Evolutionary conservation across 2,113 vertebrate species (phyloP).

Genomic region (Isichthys henryi): DNA sequence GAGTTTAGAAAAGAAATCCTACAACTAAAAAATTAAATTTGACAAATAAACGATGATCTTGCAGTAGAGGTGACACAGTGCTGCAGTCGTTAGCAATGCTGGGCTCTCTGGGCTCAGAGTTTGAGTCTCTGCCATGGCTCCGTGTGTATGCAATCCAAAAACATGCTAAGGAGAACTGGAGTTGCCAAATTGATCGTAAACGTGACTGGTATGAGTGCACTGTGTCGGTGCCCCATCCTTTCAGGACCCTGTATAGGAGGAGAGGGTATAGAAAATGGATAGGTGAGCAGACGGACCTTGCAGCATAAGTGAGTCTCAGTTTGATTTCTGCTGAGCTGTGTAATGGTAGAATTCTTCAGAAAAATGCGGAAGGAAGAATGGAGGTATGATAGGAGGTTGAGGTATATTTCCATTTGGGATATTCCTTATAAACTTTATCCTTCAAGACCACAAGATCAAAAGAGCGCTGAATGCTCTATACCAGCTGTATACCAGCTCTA

Average conservation of each 20-base stretch:
- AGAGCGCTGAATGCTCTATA: not conserved
- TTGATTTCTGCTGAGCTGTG: not conserved
- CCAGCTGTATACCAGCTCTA: not conserved
- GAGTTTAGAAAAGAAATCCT: not conserved
- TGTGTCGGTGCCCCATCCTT: not conserved
- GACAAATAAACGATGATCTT: not conserved
- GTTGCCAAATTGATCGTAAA: too few relatives aligned
- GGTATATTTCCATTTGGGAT: not conserved
- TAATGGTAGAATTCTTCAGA: not conserved
- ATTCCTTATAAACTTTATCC: not conserved
- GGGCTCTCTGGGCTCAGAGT: not conserved
- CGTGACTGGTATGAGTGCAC: not conserved
- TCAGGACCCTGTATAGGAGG: too few relatives aligned
- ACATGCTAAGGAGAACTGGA: not conserved
- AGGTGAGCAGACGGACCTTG: not conserved
- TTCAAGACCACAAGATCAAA: not conserved
- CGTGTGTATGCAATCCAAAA: not conserved
- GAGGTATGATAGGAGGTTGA: not conserved
- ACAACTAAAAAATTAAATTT: not conserved
- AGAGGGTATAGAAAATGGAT: not conserved
- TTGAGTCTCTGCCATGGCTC: not conserved
- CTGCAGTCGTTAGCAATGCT: not conserved
- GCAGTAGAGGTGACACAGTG: not conserved
- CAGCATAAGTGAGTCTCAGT: not conserved
- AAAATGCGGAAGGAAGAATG: not conserved